Base-by-base conservation (phyloP, 2,797 vertebrate species). In the Novumbra hubbsi region DNA sequence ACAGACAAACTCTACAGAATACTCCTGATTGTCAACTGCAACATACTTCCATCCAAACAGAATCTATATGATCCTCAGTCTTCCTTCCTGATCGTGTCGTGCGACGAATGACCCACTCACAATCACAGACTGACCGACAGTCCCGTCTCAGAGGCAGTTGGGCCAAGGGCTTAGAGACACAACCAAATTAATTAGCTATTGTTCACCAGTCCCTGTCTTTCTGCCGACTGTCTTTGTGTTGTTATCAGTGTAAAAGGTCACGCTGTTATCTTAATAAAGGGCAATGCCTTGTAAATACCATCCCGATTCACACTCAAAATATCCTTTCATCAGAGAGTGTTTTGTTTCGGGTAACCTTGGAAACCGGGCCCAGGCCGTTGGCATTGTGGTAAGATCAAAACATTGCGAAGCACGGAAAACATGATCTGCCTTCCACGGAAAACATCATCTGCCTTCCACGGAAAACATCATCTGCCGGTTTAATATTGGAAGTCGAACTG, bases 401-500 rank as follows among this genome's bases (percentile, higher is more conserved):
- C 83, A 73, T 34, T 45, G 50, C 50, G 4, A 38, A 4, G 34
- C 55, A 78, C 12, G 82, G 86, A 41, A 38, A 38, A 38, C 34
- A 38, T 38, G 19, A 0, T 50, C 78, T 73, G 73, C 49, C 62
- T 80, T 80, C 67, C 55, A 78, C 12, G 83, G 86, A 41, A 38
- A 38, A 38, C 34, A 38, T 38, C 50, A 0, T 50, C 78, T 73
- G 73, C 49, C 62, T 80, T 80, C 67, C 55, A 78, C 12, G 83
- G 86, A 41, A 85, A 72, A 78, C 71, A 30, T 45, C 73, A 73
- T 49, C 32, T 78, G 11, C 2, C 12, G 71, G 77, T 79, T 81
- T 86, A 86, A 87, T 88, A 88, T 87, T 81, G 81, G 80, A 75
- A 84, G 80, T 72, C 75, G 76, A 82, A 76, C 73, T 79, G 24